Conservation (phyloP, 37 sponge, comb jelly and placozoan genomes). For the Lycopodina hypogea region DNA sequence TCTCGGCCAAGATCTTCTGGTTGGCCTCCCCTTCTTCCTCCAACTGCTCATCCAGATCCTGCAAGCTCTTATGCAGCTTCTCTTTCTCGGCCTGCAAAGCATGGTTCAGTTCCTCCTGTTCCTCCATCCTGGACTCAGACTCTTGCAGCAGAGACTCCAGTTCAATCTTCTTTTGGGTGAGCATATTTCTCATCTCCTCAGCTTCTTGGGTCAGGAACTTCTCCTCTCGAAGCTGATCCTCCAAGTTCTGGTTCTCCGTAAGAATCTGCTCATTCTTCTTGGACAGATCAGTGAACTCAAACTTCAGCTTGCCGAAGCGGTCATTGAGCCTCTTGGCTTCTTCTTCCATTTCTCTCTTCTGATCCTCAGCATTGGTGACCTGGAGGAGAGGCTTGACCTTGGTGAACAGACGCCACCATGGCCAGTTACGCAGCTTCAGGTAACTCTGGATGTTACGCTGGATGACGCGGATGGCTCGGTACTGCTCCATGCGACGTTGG, state of each 20-base stretch:
- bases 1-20: slow-evolving; percentile 74
- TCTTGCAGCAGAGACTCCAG: slow-evolving; percentile 86
- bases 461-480: slow-evolving; percentile 84
- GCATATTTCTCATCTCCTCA: slow-evolving; percentile 86
- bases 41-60: slow-evolving; percentile 81
- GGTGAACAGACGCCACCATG: slow-evolving; percentile 99
- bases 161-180: slow-evolving; percentile 85
- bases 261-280: slow-evolving; percentile 74
- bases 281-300: slow-evolving; percentile 50
- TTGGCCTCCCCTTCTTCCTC: slow-evolving; percentile 76
- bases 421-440: slow-evolving; percentile 98
- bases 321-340: slow-evolving; percentile 82
- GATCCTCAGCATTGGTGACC: slow-evolving; percentile 94
- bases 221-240: slow-evolving; percentile 90
- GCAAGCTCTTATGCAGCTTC: slow-evolving; percentile 63
- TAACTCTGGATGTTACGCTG: slow-evolving; percentile 95
- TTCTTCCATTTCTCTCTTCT: slow-evolving; percentile 86
- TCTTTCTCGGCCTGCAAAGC: slow-evolving; percentile 73
- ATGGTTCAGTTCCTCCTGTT: slow-evolving; percentile 77
- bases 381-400: slow-evolving; percentile 97
- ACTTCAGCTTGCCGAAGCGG: slow-evolving; percentile 69
- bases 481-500: slow-evolving; percentile 88
- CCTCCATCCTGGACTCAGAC: slow-evolving; percentile 69
- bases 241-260: slow-evolving; percentile 59
- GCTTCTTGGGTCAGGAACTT: slow-evolving; percentile 86